Evolutionary conservation across 2,113 vertebrate genomes (phyloP).

Genomic region (Pangasianodon hypophthalmus): DNA sequence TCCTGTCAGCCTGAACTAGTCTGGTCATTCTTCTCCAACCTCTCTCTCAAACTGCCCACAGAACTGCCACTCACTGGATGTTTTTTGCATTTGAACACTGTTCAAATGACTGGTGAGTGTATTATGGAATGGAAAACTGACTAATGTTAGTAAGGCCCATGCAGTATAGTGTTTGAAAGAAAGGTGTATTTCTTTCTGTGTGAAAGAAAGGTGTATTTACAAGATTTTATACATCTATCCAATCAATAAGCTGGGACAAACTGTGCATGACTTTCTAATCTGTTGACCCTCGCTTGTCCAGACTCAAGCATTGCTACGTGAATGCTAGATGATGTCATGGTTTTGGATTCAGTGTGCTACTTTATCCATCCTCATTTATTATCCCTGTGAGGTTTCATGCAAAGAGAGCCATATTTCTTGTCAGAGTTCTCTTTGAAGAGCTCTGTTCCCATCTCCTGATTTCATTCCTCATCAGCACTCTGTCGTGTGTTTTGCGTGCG

Average conservation of each 20-base stretch:
- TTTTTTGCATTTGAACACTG: not conserved
- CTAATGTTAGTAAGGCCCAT: not conserved
- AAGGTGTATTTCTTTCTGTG: not conserved
- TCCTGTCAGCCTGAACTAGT: not conserved
- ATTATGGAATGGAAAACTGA: not conserved
- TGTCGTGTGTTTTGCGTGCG: slow-evolving; percentile 53
- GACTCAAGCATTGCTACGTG: not conserved
- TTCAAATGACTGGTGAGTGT: not conserved
- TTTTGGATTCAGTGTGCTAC: slow-evolving; percentile 6
- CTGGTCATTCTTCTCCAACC: not conserved
- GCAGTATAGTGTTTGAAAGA: not conserved
- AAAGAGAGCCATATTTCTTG: slow-evolving; percentile 57
- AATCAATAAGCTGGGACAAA: slow-evolving; percentile 4
- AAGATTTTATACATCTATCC: not conserved
- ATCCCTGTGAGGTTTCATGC: slow-evolving; percentile 52
- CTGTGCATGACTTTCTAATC: slow-evolving; percentile 11
- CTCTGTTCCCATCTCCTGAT: slow-evolving; percentile 48
- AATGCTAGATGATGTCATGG: slow-evolving; percentile 14
- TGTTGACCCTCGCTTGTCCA: slow-evolving; percentile 3
- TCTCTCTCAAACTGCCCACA: not conserved
- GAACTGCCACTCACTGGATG: not conserved
- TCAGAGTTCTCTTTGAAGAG: slow-evolving; percentile 63
- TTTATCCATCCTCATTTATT: slow-evolving; percentile 54
- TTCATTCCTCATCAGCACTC: slow-evolving; percentile 49
- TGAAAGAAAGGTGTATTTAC: not conserved